Base-by-base conservation (phyloP, 1,140 invertebrate genomes). In the Lethrus apterus region DNA sequence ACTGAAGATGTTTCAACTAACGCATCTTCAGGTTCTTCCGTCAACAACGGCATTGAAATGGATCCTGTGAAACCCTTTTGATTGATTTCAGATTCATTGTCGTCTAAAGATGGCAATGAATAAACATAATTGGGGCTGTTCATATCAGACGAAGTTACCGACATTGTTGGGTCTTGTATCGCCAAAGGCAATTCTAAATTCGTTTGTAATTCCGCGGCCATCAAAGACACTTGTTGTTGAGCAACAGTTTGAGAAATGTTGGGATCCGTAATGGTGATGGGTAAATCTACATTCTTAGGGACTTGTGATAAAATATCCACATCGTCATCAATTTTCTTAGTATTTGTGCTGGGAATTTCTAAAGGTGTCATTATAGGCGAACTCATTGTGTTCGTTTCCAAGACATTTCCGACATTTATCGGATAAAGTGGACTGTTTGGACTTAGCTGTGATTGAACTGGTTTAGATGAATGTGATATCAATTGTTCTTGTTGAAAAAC, bases 281-380 rank as follows among this genome's bases (percentile, higher is more conserved):
- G 70, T 35, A 75, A 47, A 52, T 77, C 70, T 0, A 75, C 58
- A 23, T 71, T 70, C 14, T 73, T 64, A 0, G 72, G 66, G 8
- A 72, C 67, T 23, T 67, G 67, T 10, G 67, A 54, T 9, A 71
- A 60, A 20, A 65, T 61, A 51, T 70, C 64, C 4, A 52, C 57
- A 10, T 56, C 55, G 20, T 59, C 60, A 11, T 60, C 42, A 2
- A 66, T 59, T 32, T 72, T 70, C 10, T 71, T 66, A 19, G 63
- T 72, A 8, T 72, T 68, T 44, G 71, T 77, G 15, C 74, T 77
- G 0, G 84, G 83, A 3, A 81, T 73, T 61, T 86, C 84, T 8
- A 85, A 62, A 0, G 84, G 81, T 0, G 83, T 83, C 85, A 87
- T 87, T 5, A 87, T 87, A 0, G 85, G 83, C 58, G 84, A 82